A percentile compares a stretch with the other conserved stretches of the same genome.
Evolutionary conservation across 1,140 invertebrate genomes (phyloP).

Genomic region (Solenopsis invicta): DNA sequence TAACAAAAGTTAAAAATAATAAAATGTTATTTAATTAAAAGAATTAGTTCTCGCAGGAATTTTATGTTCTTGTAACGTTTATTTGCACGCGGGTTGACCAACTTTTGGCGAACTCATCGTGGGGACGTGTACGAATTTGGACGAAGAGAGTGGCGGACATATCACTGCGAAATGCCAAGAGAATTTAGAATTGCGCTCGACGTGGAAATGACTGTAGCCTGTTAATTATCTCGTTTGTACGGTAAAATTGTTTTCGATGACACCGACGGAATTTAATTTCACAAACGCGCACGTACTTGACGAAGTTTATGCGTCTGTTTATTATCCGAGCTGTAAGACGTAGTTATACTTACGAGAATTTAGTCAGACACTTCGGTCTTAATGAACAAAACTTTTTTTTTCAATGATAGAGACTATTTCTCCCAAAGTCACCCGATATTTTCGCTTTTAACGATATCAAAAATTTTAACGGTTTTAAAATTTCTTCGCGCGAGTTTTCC

Average conservation of each 20-base stretch:
- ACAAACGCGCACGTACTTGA: conserved; percentile 13
- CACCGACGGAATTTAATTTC: conserved; percentile 51
- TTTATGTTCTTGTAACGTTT: neutral
- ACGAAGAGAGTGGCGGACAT: conserved; percentile 22
- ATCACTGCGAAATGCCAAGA: conserved; percentile 35
- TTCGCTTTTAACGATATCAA: neutral
- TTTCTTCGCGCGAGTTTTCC: neutral
- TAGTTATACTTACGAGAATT: neutral
- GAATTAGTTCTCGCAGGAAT: neutral
- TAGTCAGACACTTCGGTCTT: neutral
- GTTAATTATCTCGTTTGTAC: conserved; percentile 33
- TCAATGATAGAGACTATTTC: neutral
- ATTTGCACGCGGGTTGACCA: neutral
- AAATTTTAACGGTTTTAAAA: neutral
- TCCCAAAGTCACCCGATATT: no score
- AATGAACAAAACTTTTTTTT: conserved; percentile 16
- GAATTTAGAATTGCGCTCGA: conserved; percentile 25
- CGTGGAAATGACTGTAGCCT: conserved; percentile 13
- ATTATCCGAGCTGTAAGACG: neutral
- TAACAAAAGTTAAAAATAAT: no score
- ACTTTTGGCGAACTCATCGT: conserved; percentile 22
- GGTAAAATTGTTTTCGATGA: conserved; percentile 42
- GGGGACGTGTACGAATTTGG: conserved; percentile 29
- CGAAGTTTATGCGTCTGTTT: conserved; percentile 32
- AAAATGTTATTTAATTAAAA: no score